Conservation (phyloP, 2,797 vertebrate genomes). For the Rallus crepitans region DNA sequence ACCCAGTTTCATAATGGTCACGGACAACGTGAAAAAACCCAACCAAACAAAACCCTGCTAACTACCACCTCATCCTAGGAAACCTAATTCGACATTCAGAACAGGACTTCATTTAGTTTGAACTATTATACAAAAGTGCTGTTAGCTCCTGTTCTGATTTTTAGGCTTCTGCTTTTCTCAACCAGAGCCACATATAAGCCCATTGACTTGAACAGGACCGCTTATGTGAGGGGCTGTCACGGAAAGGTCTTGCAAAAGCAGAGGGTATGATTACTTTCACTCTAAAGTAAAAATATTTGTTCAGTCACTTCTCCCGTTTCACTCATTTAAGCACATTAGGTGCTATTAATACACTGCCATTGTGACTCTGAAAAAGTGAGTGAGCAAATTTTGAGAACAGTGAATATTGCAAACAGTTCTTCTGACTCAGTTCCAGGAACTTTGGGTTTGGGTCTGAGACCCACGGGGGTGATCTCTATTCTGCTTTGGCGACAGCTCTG, state of each 20-base stretch:
- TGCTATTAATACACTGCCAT: not conserved
- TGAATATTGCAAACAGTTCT: not conserved
- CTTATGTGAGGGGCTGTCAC: not conserved
- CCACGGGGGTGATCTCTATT: not conserved
- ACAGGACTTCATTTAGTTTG: not conserved
- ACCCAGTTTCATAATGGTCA: accelerated
- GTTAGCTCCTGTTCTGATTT: not conserved
- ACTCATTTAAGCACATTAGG: not conserved
- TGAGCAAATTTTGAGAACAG: not conserved
- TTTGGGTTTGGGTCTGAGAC: not conserved
- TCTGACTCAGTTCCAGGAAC: not conserved
- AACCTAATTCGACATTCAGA: not conserved
- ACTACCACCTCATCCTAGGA: not conserved
- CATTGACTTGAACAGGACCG: not conserved
- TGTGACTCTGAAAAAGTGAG: not conserved
- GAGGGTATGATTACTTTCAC: not conserved
- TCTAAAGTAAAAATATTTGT: not conserved
- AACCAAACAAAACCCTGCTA: not conserved
- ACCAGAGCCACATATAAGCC: not conserved
- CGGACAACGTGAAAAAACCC: not conserved
- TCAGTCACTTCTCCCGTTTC: not conserved
- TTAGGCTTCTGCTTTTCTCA: not conserved
- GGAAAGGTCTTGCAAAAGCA: not conserved
- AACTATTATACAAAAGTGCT: not conserved
- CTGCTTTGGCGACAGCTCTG: not conserved